Conservation (phyloP, 2,888 invertebrate species). For the Epirrita christyi region DNA sequence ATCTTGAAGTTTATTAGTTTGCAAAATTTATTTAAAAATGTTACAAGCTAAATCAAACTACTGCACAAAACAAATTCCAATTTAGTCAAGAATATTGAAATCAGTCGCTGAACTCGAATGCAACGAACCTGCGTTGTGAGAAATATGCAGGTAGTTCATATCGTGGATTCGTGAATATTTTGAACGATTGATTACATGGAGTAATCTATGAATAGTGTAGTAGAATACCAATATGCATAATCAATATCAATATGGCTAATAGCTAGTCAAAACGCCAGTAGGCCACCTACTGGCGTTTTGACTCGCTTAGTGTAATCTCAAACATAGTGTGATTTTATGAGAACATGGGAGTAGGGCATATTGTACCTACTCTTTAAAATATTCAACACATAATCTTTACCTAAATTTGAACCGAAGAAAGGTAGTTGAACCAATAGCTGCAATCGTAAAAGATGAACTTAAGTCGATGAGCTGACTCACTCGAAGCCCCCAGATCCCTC, state of each 20-base stretch:
- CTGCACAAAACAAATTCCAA: slow-evolving; percentile 19
- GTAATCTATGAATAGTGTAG: too few relatives aligned
- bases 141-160: slow-evolving; percentile 10
- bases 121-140: slow-evolving; percentile 7
- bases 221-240: not conserved
- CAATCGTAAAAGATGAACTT: slow-evolving; percentile 5
- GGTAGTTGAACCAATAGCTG: not conserved
- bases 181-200: slow-evolving; percentile 1
- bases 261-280: too few relatives aligned
- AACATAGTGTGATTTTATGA: too few relatives aligned
- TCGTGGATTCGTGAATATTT: slow-evolving; percentile 1
- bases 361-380: too few relatives aligned
- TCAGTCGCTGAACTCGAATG: slow-evolving; percentile 11
- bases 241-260: too few relatives aligned
- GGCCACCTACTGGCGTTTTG: too few relatives aligned
- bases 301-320: too few relatives aligned
- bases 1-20: not conserved
- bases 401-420: too few relatives aligned
- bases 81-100: slow-evolving; percentile 24
- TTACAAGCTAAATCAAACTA: slow-evolving; percentile 9
- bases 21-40: slow-evolving; percentile 13
- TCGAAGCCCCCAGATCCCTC: slow-evolving; percentile 13
- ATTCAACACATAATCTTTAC: too few relatives aligned
- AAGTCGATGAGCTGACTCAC: slow-evolving; percentile 10
- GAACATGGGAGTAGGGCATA: too few relatives aligned